These are phyloP conservation scores for Aphelocoma coerulescens DNA, from an alignment of 2,113 vertebrate genomes.

Conservation along the genomic window DNA sequence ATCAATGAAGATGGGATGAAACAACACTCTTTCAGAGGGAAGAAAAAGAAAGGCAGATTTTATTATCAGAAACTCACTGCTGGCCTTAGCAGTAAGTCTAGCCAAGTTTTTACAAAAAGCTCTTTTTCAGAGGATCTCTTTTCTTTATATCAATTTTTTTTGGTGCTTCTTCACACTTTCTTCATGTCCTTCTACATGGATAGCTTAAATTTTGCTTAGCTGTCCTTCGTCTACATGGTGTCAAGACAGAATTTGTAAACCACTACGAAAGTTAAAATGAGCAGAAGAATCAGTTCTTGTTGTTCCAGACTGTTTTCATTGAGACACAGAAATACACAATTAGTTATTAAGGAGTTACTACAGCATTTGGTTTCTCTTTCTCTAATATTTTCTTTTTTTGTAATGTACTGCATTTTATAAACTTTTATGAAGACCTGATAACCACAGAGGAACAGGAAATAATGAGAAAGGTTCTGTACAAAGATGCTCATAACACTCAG, in stretches of 20 bases:
- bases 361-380: not conserved
- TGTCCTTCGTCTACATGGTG: not conserved
- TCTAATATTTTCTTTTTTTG: not conserved
- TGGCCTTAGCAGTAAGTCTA: not conserved
- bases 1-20: not conserved
- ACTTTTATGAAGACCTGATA: not conserved
- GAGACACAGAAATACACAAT: not conserved
- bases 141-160: not conserved
- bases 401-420: not conserved
- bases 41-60: not conserved
- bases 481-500: not conserved
- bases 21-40: not conserved
- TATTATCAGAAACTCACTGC: not conserved
- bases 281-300: not conserved
- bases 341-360: not conserved
- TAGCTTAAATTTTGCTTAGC: not conserved
- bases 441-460: not conserved
- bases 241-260: not conserved
- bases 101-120: not conserved
- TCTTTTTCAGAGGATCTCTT: not conserved
- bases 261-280: not conserved
- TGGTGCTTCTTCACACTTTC: not conserved
- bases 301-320: not conserved
- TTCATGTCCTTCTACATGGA: not conserved
- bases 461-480: not conserved